phyloP scores from a whole-genome alignment of 2,113 vertebrate genomes.

The Bambusicola thoracicus region DNA sequence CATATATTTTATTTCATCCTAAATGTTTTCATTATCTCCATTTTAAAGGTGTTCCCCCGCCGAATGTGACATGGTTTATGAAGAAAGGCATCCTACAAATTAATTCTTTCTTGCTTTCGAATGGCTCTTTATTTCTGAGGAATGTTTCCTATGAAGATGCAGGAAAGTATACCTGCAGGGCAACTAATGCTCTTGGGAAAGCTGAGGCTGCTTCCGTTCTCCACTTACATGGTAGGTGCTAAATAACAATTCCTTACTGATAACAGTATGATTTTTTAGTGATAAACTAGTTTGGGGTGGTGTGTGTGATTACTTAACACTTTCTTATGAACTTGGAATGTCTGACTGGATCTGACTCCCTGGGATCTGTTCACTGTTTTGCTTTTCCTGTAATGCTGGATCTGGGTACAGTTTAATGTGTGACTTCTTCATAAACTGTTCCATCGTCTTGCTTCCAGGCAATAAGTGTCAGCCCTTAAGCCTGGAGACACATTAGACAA shows the following conservation, averaged over 20 bases:
- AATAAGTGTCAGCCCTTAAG: not conserved
- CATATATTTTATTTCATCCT: not conserved
- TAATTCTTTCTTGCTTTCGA: slow-evolving; percentile 65
- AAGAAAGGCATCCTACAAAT: slow-evolving; percentile 61
- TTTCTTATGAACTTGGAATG: not conserved
- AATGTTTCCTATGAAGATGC: slow-evolving; percentile 79
- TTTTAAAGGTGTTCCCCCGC: slow-evolving; percentile 83
- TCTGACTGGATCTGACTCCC: not conserved
- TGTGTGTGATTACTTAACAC: not conserved
- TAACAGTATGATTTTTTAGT: not conserved
- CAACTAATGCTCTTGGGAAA: slow-evolving; percentile 83
- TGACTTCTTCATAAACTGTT: not conserved
- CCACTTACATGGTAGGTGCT: slow-evolving; percentile 77
- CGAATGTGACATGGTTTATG: slow-evolving; percentile 82
- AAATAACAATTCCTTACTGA: not conserved
- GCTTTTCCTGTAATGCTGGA: not conserved
- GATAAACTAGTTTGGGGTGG: not conserved
- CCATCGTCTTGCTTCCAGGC: not conserved
- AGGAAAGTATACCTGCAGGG: slow-evolving; percentile 84
- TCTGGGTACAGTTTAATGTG: not conserved
- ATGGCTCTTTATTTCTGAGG: slow-evolving; percentile 83
- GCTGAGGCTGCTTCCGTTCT: slow-evolving; percentile 75
- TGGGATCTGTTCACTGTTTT: not conserved
- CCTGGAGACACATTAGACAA: not conserved
- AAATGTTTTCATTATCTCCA: not conserved